These are phyloP conservation scores for Caenorhabditis sp. DNA, from an alignment of 2,888 invertebrate genomes.

Conservation along the genomic window DNA sequence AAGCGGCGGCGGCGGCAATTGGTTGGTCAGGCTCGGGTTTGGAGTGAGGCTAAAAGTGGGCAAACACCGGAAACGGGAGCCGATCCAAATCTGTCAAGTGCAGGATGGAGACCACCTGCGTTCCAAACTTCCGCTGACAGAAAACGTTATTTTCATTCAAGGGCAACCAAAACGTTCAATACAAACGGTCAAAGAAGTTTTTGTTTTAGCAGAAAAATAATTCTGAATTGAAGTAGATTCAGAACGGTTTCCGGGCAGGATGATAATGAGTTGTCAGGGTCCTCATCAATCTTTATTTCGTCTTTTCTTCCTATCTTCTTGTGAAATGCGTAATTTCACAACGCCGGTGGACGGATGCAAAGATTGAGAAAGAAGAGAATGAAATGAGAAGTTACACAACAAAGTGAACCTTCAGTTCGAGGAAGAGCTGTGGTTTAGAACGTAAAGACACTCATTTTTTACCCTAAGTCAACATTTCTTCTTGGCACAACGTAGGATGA, in stretches of 20 bases:
- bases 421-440: constrained; percentile 1
- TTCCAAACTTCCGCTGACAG: constrained; percentile 23
- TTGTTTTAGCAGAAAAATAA: not conserved
- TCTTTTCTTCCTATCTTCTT: constrained; percentile 33
- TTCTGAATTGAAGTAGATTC: no score
- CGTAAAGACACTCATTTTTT: not conserved
- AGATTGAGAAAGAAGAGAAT: constrained; percentile 8
- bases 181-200: no score
- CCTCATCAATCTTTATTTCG: constrained; percentile 50
- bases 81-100: constrained; percentile 49
- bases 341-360: constrained; percentile 16
- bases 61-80: constrained; percentile 52
- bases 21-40: constrained; percentile 24
- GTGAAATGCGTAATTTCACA: constrained; percentile 22
- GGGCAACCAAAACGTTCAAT: no score
- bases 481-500: not conserved
- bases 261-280: constrained; percentile 5
- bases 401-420: constrained; percentile 6
- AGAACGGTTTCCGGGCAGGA: not conserved
- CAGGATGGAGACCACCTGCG: constrained; percentile 45
- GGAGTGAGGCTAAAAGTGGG: constrained; percentile 5
- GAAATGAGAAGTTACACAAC: constrained; percentile 25
- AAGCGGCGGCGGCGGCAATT: not conserved
- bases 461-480: not conserved
- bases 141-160: no score